Evolutionary conservation across 2,797 vertebrate species (phyloP).

Genomic region (Cynopterus sphinx): DNA sequence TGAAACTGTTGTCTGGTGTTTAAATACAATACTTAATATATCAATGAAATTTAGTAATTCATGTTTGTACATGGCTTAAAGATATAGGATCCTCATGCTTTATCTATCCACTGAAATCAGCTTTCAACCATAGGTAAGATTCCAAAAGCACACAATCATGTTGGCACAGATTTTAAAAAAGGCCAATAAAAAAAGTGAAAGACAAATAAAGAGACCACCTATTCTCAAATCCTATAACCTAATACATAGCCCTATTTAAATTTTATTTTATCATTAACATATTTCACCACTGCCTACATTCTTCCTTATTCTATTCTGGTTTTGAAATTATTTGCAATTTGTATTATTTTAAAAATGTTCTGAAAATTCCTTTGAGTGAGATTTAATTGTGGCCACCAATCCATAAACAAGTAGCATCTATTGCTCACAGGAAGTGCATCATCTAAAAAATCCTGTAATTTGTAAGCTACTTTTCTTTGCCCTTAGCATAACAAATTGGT

Average conservation of each 20-base stretch:
- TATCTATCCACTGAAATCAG: neutral
- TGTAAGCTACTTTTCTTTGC: neutral
- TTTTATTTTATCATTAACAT: neutral
- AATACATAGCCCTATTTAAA: neutral
- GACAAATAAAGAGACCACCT: neutral
- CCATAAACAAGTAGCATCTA: neutral
- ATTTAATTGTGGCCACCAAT: neutral
- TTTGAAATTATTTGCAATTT: neutral
- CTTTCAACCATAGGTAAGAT: neutral
- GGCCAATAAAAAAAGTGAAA: neutral
- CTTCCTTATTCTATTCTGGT: neutral
- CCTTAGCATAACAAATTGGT: neutral
- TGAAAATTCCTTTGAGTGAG: neutral
- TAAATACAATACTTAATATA: neutral
- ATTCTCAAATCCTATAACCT: neutral
- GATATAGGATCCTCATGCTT: neutral
- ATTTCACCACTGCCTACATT: neutral
- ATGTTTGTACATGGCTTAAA: neutral
- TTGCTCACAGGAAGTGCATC: neutral
- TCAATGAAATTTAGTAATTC: neutral
- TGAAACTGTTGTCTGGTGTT: neutral
- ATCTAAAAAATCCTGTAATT: neutral
- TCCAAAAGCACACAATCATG: neutral
- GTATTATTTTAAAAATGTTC: neutral
- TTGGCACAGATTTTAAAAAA: neutral